Evolutionary conservation across 2,113 vertebrate species (phyloP), one percentile per base, ranked within the genome.

Genomic region (Scolopax mira): DNA sequence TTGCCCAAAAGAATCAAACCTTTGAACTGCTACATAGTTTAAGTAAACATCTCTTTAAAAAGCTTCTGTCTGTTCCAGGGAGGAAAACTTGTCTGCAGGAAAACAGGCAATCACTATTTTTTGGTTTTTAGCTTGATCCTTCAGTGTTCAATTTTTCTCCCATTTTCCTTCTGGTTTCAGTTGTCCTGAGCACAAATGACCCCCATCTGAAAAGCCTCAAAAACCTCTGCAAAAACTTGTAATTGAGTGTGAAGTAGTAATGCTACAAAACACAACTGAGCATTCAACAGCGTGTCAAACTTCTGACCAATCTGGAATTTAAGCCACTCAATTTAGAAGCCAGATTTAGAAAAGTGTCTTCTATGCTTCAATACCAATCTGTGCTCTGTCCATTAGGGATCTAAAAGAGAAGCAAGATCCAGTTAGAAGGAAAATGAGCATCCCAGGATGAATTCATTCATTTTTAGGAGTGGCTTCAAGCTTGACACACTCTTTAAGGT

Each of bases 401-500:
- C 79, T 79, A 37, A 88, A 92, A 84, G 24, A 73, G 54, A 86
- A 88, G 21, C 33, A 37, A 67, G 60, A 62, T 87, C 39, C 35
- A 88, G 60, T 95, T 86, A 90, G 71, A 81, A 90, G 37, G 51
- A 88, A 81, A 88, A 94, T 57, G 5, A 92, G 42, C 16, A 55
- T 71, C 75, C 42, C 61, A 62, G 79, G 61, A 91, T 85, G n/a
- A n/a, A 83, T 61, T 74, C 6, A 67, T 67, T 84, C 27, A 33
- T 91, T 73, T 95, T 85, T 60, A 83, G 67, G 64, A 80, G 75
- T 33, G 39, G 9, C 69, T 88, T 93, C 64, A 91, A 88, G 51
- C 46, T 93, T 42, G 42, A 31, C 15, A 41, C 9, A 33, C 75
- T 58, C 72, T 70, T 83, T 84, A 48, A 74, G 66, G 52, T 79